Conservation (phyloP, 2,113 vertebrate genomes). For the Gopherus evgoodei region DNA sequence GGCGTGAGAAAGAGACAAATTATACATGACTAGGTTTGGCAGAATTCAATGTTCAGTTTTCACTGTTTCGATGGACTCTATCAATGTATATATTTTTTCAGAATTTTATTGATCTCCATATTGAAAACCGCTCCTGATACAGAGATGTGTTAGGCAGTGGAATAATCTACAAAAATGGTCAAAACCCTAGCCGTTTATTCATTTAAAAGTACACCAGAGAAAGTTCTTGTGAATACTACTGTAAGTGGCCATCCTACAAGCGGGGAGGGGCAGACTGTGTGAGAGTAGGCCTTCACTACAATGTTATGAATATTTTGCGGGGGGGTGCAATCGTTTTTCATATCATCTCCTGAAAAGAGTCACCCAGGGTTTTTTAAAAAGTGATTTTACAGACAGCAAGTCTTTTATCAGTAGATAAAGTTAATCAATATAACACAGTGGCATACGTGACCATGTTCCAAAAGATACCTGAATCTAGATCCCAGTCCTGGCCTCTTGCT, state of each 20-base stretch:
- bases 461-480: neutral
- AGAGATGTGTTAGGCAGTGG: neutral
- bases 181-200: neutral
- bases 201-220: neutral
- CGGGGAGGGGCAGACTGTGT: neutral
- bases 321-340: neutral
- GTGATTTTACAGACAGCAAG: neutral
- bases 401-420: neutral
- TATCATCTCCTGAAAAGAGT: neutral
- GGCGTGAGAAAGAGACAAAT: neutral
- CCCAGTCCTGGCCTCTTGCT: neutral
- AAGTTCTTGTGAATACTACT: neutral
- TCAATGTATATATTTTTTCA: neutral
- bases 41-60: neutral
- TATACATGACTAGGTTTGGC: neutral
- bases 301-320: neutral
- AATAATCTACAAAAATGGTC: neutral
- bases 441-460: neutral
- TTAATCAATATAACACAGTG: rapidly evolving
- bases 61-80: neutral
- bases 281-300: neutral
- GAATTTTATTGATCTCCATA: neutral
- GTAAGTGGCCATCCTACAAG: neutral
- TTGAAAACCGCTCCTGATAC: neutral
- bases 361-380: neutral